These are phyloP conservation scores for Helicoverpa zea DNA, from an alignment of 1,140 invertebrate species.

Conservation along the genomic window DNA sequence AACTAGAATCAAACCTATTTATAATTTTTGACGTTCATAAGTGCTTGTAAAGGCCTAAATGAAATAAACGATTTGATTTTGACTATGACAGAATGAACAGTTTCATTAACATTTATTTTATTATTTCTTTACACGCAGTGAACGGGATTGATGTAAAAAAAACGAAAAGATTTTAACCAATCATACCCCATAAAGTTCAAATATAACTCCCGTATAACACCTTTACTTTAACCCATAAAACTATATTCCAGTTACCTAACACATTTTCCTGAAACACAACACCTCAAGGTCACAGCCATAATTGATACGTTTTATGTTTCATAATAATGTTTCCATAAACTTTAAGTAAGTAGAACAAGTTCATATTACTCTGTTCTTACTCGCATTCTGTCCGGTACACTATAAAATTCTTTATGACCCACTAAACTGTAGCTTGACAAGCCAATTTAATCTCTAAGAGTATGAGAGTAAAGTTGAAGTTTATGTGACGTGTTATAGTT, in stretches of 20 bases:
- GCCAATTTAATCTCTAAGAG: conserved; percentile 25
- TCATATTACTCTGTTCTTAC: conserved; percentile 16
- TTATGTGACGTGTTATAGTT: conserved; percentile 25
- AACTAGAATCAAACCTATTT: too few species aligned
- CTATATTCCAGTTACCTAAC: too few species aligned
- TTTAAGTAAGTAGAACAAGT: conserved; percentile 29
- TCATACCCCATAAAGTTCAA: too few species aligned
- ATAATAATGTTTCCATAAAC: conserved; percentile 25
- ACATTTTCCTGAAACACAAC: not conserved
- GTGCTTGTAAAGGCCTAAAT: too few species aligned
- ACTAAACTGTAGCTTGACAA: conserved; percentile 22
- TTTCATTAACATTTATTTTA: too few species aligned
- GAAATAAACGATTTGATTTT: too few species aligned
- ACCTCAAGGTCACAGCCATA: not conserved
- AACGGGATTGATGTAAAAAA: too few species aligned
- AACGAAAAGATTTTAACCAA: too few species aligned
- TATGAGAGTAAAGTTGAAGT: not conserved
- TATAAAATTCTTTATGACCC: conserved; percentile 38
- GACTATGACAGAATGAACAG: too few species aligned
- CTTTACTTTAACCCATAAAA: not conserved
- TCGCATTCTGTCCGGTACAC: conserved; percentile 5
- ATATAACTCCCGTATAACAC: not conserved
- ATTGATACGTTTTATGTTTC: conserved; percentile 4
- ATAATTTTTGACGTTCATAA: too few species aligned
- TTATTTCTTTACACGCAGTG: too few species aligned